These are phyloP conservation scores for Clarias macrocephalus DNA, from an alignment of 2,113 vertebrate species.

Conservation along the genomic window DNA sequence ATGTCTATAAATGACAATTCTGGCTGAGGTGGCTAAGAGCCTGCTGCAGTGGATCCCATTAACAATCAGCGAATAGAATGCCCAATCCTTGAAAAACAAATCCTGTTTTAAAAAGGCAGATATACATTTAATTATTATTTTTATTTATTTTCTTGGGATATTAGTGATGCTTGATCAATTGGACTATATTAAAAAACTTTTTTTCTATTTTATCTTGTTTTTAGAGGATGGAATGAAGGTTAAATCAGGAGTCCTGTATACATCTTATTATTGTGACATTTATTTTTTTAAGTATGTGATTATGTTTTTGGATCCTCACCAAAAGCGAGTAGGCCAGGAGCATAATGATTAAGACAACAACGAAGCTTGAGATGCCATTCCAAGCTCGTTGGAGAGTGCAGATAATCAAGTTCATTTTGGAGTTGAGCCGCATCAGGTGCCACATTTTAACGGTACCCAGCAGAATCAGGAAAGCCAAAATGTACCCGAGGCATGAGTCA, in stretches of 20 bases:
- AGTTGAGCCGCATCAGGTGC: conserved; percentile 92
- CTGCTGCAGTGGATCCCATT: too few species aligned
- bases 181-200: background rate
- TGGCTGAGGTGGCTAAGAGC: too few species aligned
- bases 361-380: conserved; percentile 92
- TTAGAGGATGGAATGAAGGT: background rate
- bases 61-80: too few species aligned
- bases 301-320: conserved; percentile 70
- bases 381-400: conserved; percentile 85
- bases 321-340: conserved; percentile 88
- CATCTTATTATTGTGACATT: too few species aligned
- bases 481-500: conserved; percentile 85
- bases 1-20: too few species aligned
- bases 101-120: too few species aligned
- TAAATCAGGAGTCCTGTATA: too few species aligned
- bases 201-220: background rate
- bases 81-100: too few species aligned
- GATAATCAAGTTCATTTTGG: conserved; percentile 92
- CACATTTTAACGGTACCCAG: conserved; percentile 91
- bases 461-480: conserved; percentile 91
- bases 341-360: conserved; percentile 85
- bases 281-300: background rate
- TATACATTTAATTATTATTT: too few species aligned
- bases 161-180: background rate
- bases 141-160: too few species aligned